These are phyloP conservation scores for Pteria penguin DNA, from an alignment of 2,888 invertebrate species.

Conservation along the genomic window DNA sequence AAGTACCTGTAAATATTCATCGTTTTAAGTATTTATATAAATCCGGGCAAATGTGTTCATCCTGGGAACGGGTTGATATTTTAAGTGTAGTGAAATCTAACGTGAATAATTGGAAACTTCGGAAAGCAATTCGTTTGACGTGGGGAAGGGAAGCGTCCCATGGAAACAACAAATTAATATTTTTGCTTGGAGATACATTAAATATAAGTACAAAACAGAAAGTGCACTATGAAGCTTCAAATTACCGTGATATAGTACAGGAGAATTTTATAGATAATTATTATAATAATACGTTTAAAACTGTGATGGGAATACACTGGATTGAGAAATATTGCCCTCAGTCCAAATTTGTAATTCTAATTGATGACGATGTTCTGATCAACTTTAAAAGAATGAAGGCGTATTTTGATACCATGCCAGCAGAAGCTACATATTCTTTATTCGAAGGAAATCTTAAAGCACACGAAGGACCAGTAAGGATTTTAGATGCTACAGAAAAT, in stretches of 20 bases:
- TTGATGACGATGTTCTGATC: not conserved
- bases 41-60: too few relatives aligned
- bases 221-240: not conserved
- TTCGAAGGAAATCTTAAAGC: too few relatives aligned
- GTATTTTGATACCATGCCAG: too few relatives aligned
- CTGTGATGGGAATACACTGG: not conserved
- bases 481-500: too few relatives aligned
- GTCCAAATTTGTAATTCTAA: not conserved
- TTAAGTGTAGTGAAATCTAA: not conserved
- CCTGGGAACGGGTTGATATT: too few relatives aligned
- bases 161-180: not conserved
- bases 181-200: not conserved
- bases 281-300: not conserved
- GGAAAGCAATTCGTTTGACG: not conserved
- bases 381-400: not conserved
- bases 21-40: too few relatives aligned
- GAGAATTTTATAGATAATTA: not conserved
- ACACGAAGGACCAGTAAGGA: too few relatives aligned
- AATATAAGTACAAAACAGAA: not conserved
- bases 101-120: not conserved
- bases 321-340: not conserved
- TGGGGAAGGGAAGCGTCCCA: not conserved
- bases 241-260: not conserved
- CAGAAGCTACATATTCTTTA: too few relatives aligned
- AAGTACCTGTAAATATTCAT: too few relatives aligned